Evolutionary conservation across 2,888 invertebrate species (phyloP).

Genomic region (Auanema freiburgensis): DNA sequence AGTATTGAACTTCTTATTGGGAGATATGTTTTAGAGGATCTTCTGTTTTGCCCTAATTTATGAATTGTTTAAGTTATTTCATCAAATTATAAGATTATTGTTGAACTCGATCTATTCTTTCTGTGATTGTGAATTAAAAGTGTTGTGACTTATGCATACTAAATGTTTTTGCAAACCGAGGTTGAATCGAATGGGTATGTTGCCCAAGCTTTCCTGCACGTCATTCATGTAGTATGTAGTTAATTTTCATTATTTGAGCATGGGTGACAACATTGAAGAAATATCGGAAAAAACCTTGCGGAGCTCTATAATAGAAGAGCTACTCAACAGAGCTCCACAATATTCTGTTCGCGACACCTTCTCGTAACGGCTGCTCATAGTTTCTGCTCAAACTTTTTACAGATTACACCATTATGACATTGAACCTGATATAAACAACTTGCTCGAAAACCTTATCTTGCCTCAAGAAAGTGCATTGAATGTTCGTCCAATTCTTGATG

Average conservation of each 20-base stretch:
- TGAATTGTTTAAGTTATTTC: neutral
- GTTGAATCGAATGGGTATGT: constrained; percentile 3
- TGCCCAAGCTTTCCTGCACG: neutral
- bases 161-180: too few relatives aligned
- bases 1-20: constrained; percentile 47
- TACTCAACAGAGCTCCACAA: neutral
- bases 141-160: too few relatives aligned
- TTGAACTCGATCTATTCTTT: too few relatives aligned
- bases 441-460: too few relatives aligned
- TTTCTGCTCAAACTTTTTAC: too few relatives aligned
- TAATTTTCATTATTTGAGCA: neutral
- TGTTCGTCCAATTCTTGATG: too few relatives aligned
- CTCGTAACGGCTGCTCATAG: too few relatives aligned
- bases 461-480: too few relatives aligned
- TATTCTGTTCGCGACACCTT: neutral
- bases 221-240: neutral
- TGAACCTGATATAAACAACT: too few relatives aligned
- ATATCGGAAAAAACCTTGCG: neutral
- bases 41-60: constrained; percentile 2
- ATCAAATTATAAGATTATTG: too few relatives aligned
- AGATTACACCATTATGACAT: too few relatives aligned
- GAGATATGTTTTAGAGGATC: constrained; percentile 42
- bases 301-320: neutral
- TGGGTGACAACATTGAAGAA: neutral
- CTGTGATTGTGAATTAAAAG: too few relatives aligned